phyloP scores from a whole-genome alignment of 2,113 vertebrate species.

The Mormoops blainvillei region DNA sequence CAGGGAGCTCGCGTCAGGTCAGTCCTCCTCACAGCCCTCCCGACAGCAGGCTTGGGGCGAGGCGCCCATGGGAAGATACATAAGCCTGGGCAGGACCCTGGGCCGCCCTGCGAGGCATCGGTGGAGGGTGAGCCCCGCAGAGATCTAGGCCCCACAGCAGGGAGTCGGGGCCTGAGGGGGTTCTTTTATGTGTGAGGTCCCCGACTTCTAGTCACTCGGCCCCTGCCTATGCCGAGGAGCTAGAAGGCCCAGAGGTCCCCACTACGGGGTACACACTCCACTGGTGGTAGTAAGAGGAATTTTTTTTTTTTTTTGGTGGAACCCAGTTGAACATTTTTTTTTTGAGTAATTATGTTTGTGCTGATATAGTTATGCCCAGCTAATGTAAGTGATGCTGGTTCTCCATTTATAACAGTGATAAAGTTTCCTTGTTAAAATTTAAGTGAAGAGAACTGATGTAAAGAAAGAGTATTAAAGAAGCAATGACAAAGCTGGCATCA shows the following conservation, averaged over 20 bases:
- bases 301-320: background rate
- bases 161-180: background rate
- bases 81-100: background rate
- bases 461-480: background rate
- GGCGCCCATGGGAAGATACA: background rate
- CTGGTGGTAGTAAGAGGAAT: background rate
- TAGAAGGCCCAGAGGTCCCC: background rate
- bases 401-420: background rate
- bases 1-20: background rate
- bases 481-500: background rate
- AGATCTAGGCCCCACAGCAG: background rate
- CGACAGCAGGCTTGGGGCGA: background rate
- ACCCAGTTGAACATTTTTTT: background rate
- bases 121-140: no score
- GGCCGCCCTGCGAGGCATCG: background rate
- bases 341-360: background rate
- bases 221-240: background rate
- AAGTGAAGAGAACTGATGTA: background rate
- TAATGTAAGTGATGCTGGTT: background rate
- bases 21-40: background rate
- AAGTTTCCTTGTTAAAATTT: background rate
- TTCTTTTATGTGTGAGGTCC: background rate
- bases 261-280: background rate
- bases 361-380: background rate
- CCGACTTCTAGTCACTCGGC: background rate